These are phyloP conservation scores for Meriones unguiculatus DNA, from an alignment of 2,113 vertebrate species.

Conservation along the genomic window DNA sequence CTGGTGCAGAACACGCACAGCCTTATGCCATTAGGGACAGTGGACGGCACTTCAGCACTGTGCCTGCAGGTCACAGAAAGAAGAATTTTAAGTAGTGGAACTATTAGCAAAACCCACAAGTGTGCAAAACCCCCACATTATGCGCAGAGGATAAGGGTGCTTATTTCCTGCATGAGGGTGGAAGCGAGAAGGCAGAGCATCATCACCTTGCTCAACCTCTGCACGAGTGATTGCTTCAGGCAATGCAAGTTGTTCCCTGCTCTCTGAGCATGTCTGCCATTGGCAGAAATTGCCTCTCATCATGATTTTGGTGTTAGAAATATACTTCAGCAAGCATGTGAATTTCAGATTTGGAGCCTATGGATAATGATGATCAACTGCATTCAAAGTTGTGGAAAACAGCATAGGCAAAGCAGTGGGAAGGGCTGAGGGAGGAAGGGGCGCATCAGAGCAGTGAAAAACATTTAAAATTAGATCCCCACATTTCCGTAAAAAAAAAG, in stretches of 20 bases:
- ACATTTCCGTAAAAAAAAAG: background rate
- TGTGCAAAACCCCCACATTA: background rate
- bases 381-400: conserved; percentile 5
- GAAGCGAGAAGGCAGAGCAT: background rate
- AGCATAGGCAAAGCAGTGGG: background rate
- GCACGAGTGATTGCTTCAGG: background rate
- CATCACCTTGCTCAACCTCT: background rate
- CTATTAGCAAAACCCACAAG: conserved; percentile 5
- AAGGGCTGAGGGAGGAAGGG: background rate
- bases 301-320: conserved; percentile 12
- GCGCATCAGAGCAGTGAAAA: background rate
- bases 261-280: background rate
- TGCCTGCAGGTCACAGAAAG: background rate
- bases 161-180: background rate
- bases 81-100: background rate
- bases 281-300: background rate
- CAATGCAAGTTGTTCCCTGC: background rate
- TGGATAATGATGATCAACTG: background rate
- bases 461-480: background rate
- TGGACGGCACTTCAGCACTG: background rate
- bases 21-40: background rate
- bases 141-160: background rate
- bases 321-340: background rate
- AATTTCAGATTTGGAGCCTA: background rate
- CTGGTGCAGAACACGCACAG: no score